phyloP scores from a whole-genome alignment of 2,888 invertebrate genomes.

The Pollenia angustigena region DNA sequence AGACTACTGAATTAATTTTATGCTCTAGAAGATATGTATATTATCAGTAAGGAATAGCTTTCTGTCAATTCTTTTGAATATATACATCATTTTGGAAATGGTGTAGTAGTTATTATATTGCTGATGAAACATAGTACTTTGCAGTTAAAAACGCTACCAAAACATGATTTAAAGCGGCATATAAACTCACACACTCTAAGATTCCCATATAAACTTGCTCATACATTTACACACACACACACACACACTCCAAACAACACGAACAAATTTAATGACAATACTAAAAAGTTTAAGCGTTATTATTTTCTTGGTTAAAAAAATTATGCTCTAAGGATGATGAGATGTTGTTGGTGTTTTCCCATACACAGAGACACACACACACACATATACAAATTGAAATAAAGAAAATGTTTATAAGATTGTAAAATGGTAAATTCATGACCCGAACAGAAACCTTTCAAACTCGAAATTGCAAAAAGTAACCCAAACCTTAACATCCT shows the following conservation, averaged over 20 bases:
- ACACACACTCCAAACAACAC: slow-evolving; percentile 80
- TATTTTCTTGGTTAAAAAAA: slow-evolving; percentile 83
- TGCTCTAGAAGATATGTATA: no score
- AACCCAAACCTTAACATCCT: slow-evolving; percentile 75
- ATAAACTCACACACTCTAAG: slow-evolving; percentile 6
- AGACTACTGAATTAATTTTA: no score
- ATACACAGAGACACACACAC: slow-evolving; percentile 40
- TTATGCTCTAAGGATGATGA: slow-evolving; percentile 72
- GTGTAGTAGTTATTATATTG: slow-evolving; percentile 12
- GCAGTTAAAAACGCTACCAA: slow-evolving; percentile 56
- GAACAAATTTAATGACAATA: slow-evolving; percentile 84
- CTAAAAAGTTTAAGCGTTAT: slow-evolving; percentile 84
- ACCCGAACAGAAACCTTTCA: slow-evolving; percentile 79
- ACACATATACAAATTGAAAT: slow-evolving; percentile 51
- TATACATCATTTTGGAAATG: slow-evolving; percentile 18
- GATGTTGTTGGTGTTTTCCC: slow-evolving; percentile 35
- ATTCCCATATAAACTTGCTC: not conserved
- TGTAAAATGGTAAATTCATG: slow-evolving; percentile 84
- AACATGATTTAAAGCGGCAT: slow-evolving; percentile 48
- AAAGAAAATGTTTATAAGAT: slow-evolving; percentile 80
- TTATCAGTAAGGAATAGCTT: no score
- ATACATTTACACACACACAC: slow-evolving; percentile 2
- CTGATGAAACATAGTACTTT: slow-evolving; percentile 51
- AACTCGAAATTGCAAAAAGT: slow-evolving; percentile 44
- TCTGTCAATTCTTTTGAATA: not conserved